Evolutionary conservation across 2,888 invertebrate genomes (phyloP), one percentile per base, ranked within the genome.

Genomic region (Heteromyza rotundicornis): DNA sequence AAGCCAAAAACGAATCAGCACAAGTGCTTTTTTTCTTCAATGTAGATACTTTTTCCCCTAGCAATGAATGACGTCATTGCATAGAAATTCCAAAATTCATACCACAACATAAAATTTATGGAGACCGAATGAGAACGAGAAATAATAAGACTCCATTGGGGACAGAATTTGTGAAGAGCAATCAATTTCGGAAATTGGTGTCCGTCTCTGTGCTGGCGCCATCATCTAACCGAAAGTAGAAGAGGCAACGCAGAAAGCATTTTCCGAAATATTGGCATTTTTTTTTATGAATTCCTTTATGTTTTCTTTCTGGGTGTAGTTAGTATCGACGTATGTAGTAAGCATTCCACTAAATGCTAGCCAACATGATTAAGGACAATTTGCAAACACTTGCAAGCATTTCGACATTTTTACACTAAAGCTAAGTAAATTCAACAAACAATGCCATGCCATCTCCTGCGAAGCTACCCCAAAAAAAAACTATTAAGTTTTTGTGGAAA

Each of bases 61-160:
- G n/a, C n/a, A n/a, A n/a, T n/a, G 3, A 40, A 40, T 40, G 40
- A 40, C 40, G 40, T 40, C 40, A 40, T 8, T 3, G 12, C 3
- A 40, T 40, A 40, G 40, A 12, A 40, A 40, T 40, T n/a, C 40
- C 40, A 40, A 40, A n/a, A n/a, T n/a, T 40, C n/a, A 40, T 40
- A 40, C n/a, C 12, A n/a, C 40, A 40, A 40, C n/a, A 40, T 14
- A 40, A 14, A 40, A 3, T n/a, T n/a, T n/a, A n/a, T n/a, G n/a
- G n/a, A n/a, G n/a, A n/a, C n/a, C n/a, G n/a, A n/a, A n/a, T n/a
- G n/a, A n/a, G n/a, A n/a, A n/a, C n/a, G n/a, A n/a, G n/a, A n/a
- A n/a, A n/a, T n/a, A n/a, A n/a, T n/a, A n/a, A n/a, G n/a, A n/a
- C n/a, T n/a, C n/a, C n/a, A n/a, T n/a, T n/a, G n/a, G n/a, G n/a